Percentiles rank a stretch among this genome's conserved stretches.
Conservation (phyloP, 2,888 invertebrate species). For the Pammene aurita region DNA sequence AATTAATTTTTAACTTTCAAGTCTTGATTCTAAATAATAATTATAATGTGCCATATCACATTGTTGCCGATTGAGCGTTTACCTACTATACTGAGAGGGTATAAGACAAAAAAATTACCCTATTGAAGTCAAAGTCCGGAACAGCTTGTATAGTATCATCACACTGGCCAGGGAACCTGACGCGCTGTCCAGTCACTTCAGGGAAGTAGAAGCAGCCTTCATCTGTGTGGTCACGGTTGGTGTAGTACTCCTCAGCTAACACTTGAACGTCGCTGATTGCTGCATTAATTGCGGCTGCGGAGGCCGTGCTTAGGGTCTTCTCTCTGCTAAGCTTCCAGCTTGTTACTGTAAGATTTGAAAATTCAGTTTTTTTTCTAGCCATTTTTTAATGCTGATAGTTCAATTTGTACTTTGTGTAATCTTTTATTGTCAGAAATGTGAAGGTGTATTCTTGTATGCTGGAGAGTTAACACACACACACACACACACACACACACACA, state of each 20-base stretch:
- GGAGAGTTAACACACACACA: too few relatives aligned
- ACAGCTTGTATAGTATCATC: conserved; percentile 52
- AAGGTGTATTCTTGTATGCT: too few relatives aligned
- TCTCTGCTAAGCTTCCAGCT: conserved; percentile 69
- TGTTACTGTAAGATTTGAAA: conserved; percentile 52
- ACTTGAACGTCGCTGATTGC: conserved; percentile 58
- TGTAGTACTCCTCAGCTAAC: conserved; percentile 59
- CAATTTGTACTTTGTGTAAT: too few relatives aligned
- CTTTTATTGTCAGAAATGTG: too few relatives aligned
- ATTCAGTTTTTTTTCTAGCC: not conserved
- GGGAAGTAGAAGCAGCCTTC: conserved; percentile 72
- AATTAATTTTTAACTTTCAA: too few relatives aligned
- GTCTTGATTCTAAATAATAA: too few relatives aligned
- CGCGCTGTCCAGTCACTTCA: conserved; percentile 64
- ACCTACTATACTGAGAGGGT: not conserved
- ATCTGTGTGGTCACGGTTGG: conserved; percentile 56
- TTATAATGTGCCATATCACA: too few relatives aligned
- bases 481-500: too few relatives aligned
- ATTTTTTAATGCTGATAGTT: too few relatives aligned
- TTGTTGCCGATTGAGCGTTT: not conserved
- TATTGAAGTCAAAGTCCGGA: conserved; percentile 52
- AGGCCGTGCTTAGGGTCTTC: conserved; percentile 47
- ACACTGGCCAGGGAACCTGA: conserved; percentile 64
- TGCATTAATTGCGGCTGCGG: conserved; percentile 51
- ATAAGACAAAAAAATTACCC: conserved; percentile 52